Evolutionary conservation across 1,140 invertebrate genomes (phyloP), one percentile per base, ranked within the genome.

Genomic region (Drosophila orena): DNA sequence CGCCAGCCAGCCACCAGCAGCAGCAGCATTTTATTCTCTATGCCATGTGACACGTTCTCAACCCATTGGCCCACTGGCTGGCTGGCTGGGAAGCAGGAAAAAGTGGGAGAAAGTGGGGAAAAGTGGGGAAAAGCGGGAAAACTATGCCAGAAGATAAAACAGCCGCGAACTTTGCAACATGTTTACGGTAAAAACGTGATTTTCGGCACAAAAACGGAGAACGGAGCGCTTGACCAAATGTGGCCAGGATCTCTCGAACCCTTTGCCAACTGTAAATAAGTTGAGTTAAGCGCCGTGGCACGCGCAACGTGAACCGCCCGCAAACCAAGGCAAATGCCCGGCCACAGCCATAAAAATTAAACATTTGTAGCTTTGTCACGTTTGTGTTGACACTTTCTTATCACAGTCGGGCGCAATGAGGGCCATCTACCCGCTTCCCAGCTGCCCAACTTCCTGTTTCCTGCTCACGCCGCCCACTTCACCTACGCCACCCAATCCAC

Each of bases 121-220:
- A 37, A 14, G 11, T 1, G 37, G 12, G 12, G 17, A 44, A 44
- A 44, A 44, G 47, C 64, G 49, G 49, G 62, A 59, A 47, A 86
- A 78, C 74, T 88, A 88, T 71, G 74, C 60, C 83, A 77, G 56
- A 79, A 86, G 83, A 86, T 86, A 86, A 86, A 86, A 77, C 68
- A 66, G 69, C 65, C 84, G 84, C 84, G 84, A 89, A 89, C 79
- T 89, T 84, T 89, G 80, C 79, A 89, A 84, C 85, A 89, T 89
- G 84, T 89, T 89, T 89, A 89, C 84, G 84, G 84, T 89, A 89
- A 89, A 89, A 89, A 89, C 84, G 84, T 89, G 84, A 89, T 89
- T 84, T 89, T 89, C 79, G 62, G 84, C 69, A 78, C 85, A 80
- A 89, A 89, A 88, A 84, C 60, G 5, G 24, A 3, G 60, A 88